Percentiles rank a stretch among this genome's conserved stretches.
phyloP scores from a whole-genome alignment of 2,113 vertebrate genomes.

The Sinocyclocheilus anophthalmus region DNA sequence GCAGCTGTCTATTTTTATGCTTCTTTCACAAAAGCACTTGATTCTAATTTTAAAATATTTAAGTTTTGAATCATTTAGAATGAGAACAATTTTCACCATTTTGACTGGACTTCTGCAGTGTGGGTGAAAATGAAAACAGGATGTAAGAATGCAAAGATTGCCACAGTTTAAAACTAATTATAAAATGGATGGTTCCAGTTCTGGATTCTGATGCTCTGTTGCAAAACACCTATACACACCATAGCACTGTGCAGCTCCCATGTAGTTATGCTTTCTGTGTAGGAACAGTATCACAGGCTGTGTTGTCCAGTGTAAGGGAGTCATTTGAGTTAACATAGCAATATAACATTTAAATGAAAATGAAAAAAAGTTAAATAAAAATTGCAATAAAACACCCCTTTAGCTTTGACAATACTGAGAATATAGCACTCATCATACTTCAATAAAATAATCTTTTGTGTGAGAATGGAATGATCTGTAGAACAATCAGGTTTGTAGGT shows the following conservation, averaged over 20 bases:
- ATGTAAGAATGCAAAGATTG: background rate
- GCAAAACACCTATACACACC: background rate
- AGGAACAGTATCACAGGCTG: background rate
- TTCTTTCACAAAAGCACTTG: no score
- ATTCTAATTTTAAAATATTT: no score
- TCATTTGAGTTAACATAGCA: no score
- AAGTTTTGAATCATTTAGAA: no score
- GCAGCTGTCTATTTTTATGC: no score
- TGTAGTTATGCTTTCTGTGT: background rate
- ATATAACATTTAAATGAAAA: background rate
- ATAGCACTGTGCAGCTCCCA: background rate
- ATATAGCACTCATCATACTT: background rate
- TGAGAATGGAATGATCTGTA: background rate
- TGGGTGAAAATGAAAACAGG: constrained; percentile 1
- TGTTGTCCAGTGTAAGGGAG: background rate
- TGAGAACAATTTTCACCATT: no score
- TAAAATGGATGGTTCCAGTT: background rate
- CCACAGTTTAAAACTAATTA: background rate
- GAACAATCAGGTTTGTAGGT: background rate
- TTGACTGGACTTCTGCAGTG: background rate
- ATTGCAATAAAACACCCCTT: background rate
- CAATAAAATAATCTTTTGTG: background rate
- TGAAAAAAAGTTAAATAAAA: background rate
- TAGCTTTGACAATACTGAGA: background rate
- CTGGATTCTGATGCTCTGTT: background rate